Conservation (phyloP, 1,140 invertebrate genomes). For the Babylonia areolata region DNA sequence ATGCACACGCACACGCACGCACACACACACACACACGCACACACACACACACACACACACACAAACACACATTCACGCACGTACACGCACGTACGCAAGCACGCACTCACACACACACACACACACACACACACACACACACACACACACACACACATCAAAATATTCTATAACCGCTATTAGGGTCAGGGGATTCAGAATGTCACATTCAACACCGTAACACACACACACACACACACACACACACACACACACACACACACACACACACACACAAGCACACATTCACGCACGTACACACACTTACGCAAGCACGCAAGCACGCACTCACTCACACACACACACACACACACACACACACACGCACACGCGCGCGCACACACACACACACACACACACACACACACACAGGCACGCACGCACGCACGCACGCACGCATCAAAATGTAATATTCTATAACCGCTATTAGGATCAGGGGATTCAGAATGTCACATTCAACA, state of each 20-base stretch:
- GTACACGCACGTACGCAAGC: not conserved
- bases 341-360: not conserved
- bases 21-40: constrained; percentile 20
- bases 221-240: too few species aligned
- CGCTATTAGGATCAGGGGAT: not conserved
- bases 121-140: not conserved
- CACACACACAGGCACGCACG: not conserved
- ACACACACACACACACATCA: not conserved
- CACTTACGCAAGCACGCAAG: not conserved
- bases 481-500: not conserved
- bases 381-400: not conserved
- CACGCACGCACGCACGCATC: not conserved
- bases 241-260: not conserved
- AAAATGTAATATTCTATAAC: not conserved
- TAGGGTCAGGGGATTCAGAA: not conserved
- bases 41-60: constrained; percentile 9
- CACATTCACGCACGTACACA: not conserved
- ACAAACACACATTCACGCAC: not conserved
- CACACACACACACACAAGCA: not conserved
- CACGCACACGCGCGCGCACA: too few species aligned
- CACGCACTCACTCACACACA: not conserved
- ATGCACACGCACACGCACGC: not conserved
- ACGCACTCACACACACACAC: constrained; percentile 5
- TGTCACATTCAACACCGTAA: not conserved
- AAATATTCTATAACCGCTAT: not conserved